Conservation (phyloP, 2,797 vertebrate genomes). For the Rachycentron canadum region DNA sequence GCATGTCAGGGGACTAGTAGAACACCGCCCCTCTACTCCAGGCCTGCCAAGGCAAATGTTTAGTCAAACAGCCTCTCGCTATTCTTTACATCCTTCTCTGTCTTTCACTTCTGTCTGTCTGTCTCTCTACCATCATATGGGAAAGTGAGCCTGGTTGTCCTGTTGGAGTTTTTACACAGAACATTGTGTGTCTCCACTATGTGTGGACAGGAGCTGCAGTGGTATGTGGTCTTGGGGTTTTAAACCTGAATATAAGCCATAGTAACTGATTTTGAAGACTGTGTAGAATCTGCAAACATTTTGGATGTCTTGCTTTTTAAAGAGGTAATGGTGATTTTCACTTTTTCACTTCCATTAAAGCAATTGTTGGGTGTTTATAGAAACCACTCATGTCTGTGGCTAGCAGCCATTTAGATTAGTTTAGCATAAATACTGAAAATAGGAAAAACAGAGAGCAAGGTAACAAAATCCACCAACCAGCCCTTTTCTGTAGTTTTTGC, state of each 20-base stretch:
- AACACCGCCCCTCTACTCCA: conserved; percentile 65
- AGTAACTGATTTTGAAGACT: conserved; percentile 2
- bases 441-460: background rate
- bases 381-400: background rate
- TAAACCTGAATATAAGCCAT: background rate
- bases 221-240: conserved; percentile 13
- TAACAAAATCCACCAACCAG: background rate
- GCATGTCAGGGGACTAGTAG: conserved; percentile 73
- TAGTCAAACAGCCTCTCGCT: conserved; percentile 66
- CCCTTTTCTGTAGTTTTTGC: background rate
- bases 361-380: background rate
- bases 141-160: conserved; percentile 51
- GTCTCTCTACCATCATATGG: conserved; percentile 51
- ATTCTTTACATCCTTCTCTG: conserved; percentile 69
- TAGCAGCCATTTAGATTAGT: conserved; percentile 5
- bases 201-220: conserved; percentile 18
- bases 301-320: conserved; percentile 3
- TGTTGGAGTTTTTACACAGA: conserved; percentile 14
- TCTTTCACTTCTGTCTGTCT: conserved; percentile 40
- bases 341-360: conserved; percentile 1
- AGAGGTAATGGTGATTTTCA: background rate
- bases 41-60: conserved; percentile 83
- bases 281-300: background rate
- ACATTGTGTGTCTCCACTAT: conserved; percentile 1
- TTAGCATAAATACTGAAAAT: background rate